Evolutionary conservation across 2,797 vertebrate genomes (phyloP).

Genomic region (Mustela erminea): DNA sequence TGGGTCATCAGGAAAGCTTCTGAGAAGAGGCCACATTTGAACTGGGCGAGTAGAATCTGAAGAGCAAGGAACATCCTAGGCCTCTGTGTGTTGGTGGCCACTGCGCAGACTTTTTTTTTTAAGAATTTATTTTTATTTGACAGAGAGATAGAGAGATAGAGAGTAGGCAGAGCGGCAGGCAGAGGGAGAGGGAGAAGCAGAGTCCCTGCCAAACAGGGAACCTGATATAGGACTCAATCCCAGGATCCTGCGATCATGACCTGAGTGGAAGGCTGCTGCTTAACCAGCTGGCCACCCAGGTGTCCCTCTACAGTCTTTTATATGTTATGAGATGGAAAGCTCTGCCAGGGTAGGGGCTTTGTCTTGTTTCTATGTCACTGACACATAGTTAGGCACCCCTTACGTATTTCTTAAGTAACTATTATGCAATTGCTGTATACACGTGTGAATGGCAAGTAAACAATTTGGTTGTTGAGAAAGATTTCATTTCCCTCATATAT

Average conservation of each 20-base stretch:
- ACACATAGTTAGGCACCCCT: background rate
- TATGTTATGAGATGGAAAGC: background rate
- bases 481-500: background rate
- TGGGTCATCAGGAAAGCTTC: background rate
- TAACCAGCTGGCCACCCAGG: no score
- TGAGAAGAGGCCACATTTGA: background rate
- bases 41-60: background rate
- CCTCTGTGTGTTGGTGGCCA: no score
- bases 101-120: background rate
- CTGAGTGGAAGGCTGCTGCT: no score
- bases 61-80: background rate
- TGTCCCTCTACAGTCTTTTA: background rate
- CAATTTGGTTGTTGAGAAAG: background rate
- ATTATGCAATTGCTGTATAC: background rate
- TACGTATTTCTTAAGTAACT: background rate
- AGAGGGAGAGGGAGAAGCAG: no score
- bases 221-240: no score
- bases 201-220: no score
- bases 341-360: background rate
- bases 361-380: background rate
- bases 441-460: background rate
- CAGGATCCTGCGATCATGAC: no score
- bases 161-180: no score
- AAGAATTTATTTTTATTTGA: no score
- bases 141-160: no score